Conservation (phyloP, 1,140 invertebrate genomes). For the Drosophila carrolli region DNA sequence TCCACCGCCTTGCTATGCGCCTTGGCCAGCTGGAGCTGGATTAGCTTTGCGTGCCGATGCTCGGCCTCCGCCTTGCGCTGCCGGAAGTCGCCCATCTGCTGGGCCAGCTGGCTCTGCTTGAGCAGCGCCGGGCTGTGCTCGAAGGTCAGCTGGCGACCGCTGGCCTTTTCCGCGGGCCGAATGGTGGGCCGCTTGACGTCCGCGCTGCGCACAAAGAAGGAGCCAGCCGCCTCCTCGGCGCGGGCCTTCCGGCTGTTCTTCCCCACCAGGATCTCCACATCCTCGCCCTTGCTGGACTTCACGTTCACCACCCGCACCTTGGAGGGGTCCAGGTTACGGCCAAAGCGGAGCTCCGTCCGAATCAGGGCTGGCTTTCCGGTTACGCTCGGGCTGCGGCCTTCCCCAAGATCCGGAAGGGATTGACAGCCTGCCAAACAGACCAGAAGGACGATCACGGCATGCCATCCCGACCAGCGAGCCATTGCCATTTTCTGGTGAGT, state of each 20-base stretch:
- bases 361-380: slow-evolving; percentile 86
- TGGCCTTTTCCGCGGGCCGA: slow-evolving; percentile 16
- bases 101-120: slow-evolving; percentile 66
- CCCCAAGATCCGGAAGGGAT: slow-evolving; percentile 21
- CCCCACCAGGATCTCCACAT: slow-evolving; percentile 91
- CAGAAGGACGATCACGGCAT: slow-evolving; percentile 5
- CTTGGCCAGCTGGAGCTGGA: slow-evolving; percentile 70
- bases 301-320: slow-evolving; percentile 91
- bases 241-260: slow-evolving; percentile 84
- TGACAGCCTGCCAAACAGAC: slow-evolving; percentile 7
- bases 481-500: slow-evolving; percentile 18
- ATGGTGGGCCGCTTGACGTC: slow-evolving; percentile 53
- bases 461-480: slow-evolving; percentile 22
- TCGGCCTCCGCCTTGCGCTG: slow-evolving; percentile 71
- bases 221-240: slow-evolving; percentile 78
- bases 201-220: slow-evolving; percentile 84
- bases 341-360: slow-evolving; percentile 91
- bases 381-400: slow-evolving; percentile 11
- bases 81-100: slow-evolving; percentile 59
- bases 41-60: slow-evolving; percentile 67
- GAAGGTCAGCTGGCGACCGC: slow-evolving; percentile 53
- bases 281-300: slow-evolving; percentile 89
- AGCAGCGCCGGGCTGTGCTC: slow-evolving; percentile 71
- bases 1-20: slow-evolving; percentile 63
- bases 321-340: slow-evolving; percentile 90